phyloP scores from a whole-genome alignment of 1,140 invertebrate genomes.

The Heterodera carotae region DNA sequence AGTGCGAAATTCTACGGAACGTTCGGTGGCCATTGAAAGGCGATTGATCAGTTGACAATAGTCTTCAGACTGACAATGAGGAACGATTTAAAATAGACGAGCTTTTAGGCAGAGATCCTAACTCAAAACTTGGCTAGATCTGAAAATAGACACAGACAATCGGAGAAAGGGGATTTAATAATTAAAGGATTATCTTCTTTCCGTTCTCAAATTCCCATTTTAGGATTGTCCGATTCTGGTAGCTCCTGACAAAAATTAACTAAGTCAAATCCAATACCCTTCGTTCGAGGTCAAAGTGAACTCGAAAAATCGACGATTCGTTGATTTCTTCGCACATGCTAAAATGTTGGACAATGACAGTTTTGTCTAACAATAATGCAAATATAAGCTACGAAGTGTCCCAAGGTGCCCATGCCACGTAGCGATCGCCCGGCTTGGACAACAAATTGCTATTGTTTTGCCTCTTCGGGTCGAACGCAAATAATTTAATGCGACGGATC shows the following conservation, averaged over 20 bases:
- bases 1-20: slow-evolving; percentile 35
- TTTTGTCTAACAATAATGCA: neutral
- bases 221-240: too few species aligned
- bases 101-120: too few species aligned
- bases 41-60: slow-evolving; percentile 32
- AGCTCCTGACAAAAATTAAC: too few species aligned
- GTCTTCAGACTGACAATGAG: slow-evolving; percentile 10
- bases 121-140: too few species aligned
- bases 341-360: too few species aligned
- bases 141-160: too few species aligned
- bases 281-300: slow-evolving; percentile 15
- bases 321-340: slow-evolving; percentile 19
- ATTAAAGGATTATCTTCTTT: neutral
- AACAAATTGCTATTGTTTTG: slow-evolving; percentile 36
- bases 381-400: neutral
- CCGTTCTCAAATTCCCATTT: too few species aligned
- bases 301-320: slow-evolving; percentile 35
- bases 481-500: slow-evolving; percentile 35
- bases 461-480: slow-evolving; percentile 21
- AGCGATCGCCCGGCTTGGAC: slow-evolving; percentile 31
- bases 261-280: slow-evolving; percentile 5
- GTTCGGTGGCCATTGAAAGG: slow-evolving; percentile 33
- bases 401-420: slow-evolving; percentile 23
- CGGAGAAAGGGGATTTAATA: slow-evolving; percentile 5
- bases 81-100: too few species aligned